Conservation (phyloP, 2,113 vertebrate genomes). For the Cyphomyrus plagiostoma region DNA sequence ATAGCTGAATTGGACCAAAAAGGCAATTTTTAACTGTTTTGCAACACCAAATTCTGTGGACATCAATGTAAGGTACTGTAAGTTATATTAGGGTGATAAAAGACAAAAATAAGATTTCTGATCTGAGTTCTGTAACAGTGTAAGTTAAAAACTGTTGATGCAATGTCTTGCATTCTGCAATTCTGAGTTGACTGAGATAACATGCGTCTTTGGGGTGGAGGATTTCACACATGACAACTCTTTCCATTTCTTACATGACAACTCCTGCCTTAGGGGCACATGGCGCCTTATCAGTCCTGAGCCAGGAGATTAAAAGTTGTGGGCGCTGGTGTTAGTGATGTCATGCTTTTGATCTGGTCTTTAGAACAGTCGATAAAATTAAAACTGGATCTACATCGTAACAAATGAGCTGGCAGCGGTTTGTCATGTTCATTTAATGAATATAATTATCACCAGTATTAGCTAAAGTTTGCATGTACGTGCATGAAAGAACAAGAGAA, state of each 20-base stretch:
- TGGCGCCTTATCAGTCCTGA: conserved; percentile 34
- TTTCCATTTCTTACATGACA: conserved; percentile 34
- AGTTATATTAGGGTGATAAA: neutral
- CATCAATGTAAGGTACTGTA: neutral
- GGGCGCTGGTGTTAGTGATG: conserved; percentile 18
- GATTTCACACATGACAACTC: conserved; percentile 35
- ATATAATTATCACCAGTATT: neutral
- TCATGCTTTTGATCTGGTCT: conserved; percentile 39
- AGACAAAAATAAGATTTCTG: neutral
- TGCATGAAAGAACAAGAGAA: neutral
- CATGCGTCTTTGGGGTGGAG: neutral
- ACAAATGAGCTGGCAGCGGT: neutral
- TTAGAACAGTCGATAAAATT: conserved; percentile 25
- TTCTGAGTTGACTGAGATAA: neutral
- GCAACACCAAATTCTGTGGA: neutral
- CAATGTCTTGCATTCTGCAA: neutral
- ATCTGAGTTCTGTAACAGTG: neutral
- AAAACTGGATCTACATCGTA: neutral
- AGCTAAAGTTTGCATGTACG: neutral
- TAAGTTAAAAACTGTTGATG: conserved; percentile 14
- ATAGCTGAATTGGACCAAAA: neutral
- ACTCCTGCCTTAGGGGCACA: conserved; percentile 21
- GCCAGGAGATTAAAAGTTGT: conserved; percentile 34
- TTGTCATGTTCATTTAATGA: neutral
- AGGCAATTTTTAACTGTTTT: neutral